Base-by-base conservation (phyloP, 92 coral and sea anemone genomes). In the Epizoanthus scotinus region DNA sequence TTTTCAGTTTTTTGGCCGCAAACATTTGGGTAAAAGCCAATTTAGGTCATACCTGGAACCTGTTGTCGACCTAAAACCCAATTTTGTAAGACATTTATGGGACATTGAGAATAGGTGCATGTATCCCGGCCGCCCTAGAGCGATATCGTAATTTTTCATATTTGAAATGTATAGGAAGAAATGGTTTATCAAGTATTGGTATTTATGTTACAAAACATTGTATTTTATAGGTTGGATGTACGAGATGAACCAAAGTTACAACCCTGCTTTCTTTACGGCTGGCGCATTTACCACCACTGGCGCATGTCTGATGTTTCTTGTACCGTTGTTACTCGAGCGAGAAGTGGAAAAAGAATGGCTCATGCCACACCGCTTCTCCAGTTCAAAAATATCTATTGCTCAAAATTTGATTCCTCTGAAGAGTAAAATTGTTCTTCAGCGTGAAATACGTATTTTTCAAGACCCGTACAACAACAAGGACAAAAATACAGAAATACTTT, bases 191-290 rank as follows among this genome's bases (percentile, higher is more conserved):
- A 34, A 34, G 8, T 1, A 44, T 8, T 44, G 52, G 15, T 7
- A 44, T 44, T 44, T 44, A 44, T 44, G 52, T 8, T 44, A 44
- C 14, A 44, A 0, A 44, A 9, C 10, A 44, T 44, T 44, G 52
- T 44, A 44, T 44, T 7, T 19, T 0, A 31, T 82, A 92, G 97
- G 97, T 18, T 86, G 90, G 90, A 90, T 92, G 93, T 92, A 92
- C 59, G 85, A 73, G 6, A 18, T 74, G 5, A 63, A 87, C 71
- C 78, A 87, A 61, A 82, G 75, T 22, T 92, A 92, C 74, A 86
- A 81, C 72, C 97, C 92, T 3, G 90, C 97, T 12, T 92, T 92
- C 84, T 87, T 84, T 85, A 92, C 90, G 91, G 90, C 97, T 25
- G 97, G 97, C 21, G 97, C 86, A 27, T 73, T 90, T 61, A 92